phyloP scores from a whole-genome alignment of 2,888 invertebrate genomes.

The Ganaspis brasiliensis region DNA sequence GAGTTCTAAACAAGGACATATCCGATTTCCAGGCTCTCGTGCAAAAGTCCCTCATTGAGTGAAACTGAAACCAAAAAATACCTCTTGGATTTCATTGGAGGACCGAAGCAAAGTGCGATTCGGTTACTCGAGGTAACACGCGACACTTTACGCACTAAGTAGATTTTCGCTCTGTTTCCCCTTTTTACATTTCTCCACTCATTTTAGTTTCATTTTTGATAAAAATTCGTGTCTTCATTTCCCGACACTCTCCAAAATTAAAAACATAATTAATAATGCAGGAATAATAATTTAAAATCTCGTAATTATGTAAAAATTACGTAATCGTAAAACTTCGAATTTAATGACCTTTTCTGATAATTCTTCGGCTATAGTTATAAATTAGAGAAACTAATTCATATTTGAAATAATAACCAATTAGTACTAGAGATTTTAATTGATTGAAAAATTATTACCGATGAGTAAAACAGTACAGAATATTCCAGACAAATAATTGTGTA shows the following conservation, averaged over 20 bases:
- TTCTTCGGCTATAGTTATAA: too few relatives aligned
- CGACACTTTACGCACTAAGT: constrained; percentile 76
- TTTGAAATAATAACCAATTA: too few relatives aligned
- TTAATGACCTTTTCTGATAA: too few relatives aligned
- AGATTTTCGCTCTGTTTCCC: constrained; percentile 75
- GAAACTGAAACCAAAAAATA: constrained; percentile 77
- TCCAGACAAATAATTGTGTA: not conserved
- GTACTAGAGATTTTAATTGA: too few relatives aligned
- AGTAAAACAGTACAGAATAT: too few relatives aligned
- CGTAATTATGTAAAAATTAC: too few relatives aligned
- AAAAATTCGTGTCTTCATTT: not conserved
- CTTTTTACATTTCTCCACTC: constrained; percentile 48
- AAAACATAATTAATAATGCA: too few relatives aligned
- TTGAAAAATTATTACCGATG: too few relatives aligned
- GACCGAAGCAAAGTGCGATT: constrained; percentile 68
- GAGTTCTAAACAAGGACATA: constrained; percentile 63
- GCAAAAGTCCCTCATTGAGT: constrained; percentile 58
- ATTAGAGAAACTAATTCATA: too few relatives aligned
- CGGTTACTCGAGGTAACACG: constrained; percentile 72
- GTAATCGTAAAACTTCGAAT: too few relatives aligned
- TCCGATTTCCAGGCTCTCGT: constrained; percentile 67
- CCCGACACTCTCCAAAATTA: too few relatives aligned
- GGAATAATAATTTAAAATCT: too few relatives aligned
- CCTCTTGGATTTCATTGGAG: constrained; percentile 75
- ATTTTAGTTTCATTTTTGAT: constrained; percentile 49